Conservation (phyloP, 1,140 invertebrate genomes). For the Microplitis mediator region DNA sequence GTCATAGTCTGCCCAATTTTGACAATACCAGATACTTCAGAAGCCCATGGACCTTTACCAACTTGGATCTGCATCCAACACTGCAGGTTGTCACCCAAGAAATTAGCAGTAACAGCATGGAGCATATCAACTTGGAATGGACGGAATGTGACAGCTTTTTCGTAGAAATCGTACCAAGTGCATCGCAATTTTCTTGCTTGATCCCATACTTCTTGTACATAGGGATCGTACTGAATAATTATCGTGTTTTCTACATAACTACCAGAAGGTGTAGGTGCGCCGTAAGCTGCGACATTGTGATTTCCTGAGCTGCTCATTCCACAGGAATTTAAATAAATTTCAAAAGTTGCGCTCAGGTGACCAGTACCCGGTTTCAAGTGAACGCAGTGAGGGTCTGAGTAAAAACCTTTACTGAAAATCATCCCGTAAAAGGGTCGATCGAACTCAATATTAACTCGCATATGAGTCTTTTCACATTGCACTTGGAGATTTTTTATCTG, state of each 20-base stretch:
- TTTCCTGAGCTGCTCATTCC: constrained; percentile 89
- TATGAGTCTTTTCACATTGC: constrained; percentile 94
- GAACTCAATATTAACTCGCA: constrained; percentile 93
- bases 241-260: constrained; percentile 95
- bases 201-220: constrained; percentile 92
- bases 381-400: constrained; percentile 88
- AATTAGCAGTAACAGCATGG: constrained; percentile 91
- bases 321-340: constrained; percentile 89
- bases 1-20: constrained; percentile 97
- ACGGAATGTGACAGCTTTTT: constrained; percentile 91
- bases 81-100: constrained; percentile 91
- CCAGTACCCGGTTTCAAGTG: constrained; percentile 89
- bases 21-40: constrained; percentile 91
- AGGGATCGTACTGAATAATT: constrained; percentile 93
- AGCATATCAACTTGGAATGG: constrained; percentile 95
- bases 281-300: constrained; percentile 78
- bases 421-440: constrained; percentile 94
- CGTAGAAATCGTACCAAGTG: constrained; percentile 95
- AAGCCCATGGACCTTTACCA: constrained; percentile 92
- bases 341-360: constrained; percentile 87
- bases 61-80: constrained; percentile 98
- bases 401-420: constrained; percentile 93
- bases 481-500: constrained; percentile 92
- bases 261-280: constrained; percentile 83
- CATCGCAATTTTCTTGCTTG: constrained; percentile 84